Percentiles rank a stretch among this genome's conserved stretches.
phyloP scores from a whole-genome alignment of 2,797 vertebrate species.

The Sarcoramphus papa region DNA sequence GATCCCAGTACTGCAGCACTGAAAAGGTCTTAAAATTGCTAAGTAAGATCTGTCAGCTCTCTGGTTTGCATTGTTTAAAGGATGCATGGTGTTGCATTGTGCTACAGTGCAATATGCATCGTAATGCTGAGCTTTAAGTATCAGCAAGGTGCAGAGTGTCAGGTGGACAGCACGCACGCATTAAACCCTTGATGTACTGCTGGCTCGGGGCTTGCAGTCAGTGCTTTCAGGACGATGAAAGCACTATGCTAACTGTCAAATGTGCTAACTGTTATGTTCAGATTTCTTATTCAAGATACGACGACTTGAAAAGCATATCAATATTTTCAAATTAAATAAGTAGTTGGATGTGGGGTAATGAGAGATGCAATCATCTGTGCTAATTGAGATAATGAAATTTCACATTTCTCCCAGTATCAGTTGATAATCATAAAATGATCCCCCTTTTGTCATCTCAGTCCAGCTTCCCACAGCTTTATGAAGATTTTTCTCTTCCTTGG shows the following conservation, averaged over 20 bases:
- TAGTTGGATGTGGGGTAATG: not conserved
- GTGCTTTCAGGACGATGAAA: not conserved
- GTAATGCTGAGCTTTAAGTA: not conserved
- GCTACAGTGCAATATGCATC: not conserved
- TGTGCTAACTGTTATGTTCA: not conserved
- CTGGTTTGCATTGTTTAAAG: not conserved
- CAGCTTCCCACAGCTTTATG: not conserved
- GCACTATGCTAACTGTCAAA: not conserved
- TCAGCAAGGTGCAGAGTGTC: not conserved
- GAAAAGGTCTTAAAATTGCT: not conserved
- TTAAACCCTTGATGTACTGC: not conserved
- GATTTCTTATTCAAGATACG: not conserved
- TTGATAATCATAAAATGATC: not conserved
- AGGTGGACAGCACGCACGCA: not conserved
- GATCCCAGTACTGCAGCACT: not conserved
- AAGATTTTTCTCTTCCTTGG: not conserved
- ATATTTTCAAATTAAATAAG: not conserved
- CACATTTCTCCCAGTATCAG: not conserved
- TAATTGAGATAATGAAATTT: slow-evolving; percentile 18
- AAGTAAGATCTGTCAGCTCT: not conserved
- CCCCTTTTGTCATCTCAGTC: not conserved
- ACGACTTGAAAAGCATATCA: not conserved
- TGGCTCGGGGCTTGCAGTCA: not conserved
- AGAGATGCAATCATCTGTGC: slow-evolving; percentile 4
- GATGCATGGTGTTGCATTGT: not conserved